Conservation (phyloP, 2,888 invertebrate genomes). For the Phanerotoma sp. region DNA sequence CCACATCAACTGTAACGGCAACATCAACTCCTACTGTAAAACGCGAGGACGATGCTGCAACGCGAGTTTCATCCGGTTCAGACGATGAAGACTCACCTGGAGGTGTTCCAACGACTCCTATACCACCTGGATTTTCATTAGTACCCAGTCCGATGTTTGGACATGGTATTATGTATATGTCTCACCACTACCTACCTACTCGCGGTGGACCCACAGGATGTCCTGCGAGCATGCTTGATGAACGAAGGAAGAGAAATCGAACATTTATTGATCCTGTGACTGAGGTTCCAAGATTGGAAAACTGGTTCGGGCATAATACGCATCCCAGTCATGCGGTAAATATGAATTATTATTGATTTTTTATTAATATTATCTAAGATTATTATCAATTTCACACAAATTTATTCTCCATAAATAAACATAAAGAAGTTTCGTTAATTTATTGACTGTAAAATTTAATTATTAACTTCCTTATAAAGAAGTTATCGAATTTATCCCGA, state of each 20-base stretch:
- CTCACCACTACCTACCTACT: slow-evolving; percentile 77
- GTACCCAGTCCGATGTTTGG: slow-evolving; percentile 87
- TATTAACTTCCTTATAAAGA: too few relatives aligned
- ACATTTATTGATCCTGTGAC: slow-evolving; percentile 99
- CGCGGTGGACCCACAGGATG: slow-evolving; percentile 52
- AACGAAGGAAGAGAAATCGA: slow-evolving; percentile 90
- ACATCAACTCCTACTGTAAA: slow-evolving; percentile 49
- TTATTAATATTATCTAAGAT: slow-evolving; percentile 31
- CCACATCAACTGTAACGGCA: slow-evolving; percentile 32
- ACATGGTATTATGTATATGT: slow-evolving; percentile 90
- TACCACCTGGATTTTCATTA: slow-evolving; percentile 72
- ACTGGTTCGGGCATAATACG: slow-evolving; percentile 97
- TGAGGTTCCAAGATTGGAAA: slow-evolving; percentile 90
- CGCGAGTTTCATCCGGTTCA: slow-evolving; percentile 53
- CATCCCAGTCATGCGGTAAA: slow-evolving; percentile 87
- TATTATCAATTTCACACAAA: not conserved
- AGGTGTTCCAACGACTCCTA: slow-evolving; percentile 59
- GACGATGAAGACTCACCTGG: slow-evolving; percentile 63
- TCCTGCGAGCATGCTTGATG: slow-evolving; percentile 68
- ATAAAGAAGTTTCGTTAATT: too few relatives aligned
- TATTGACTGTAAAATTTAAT: too few relatives aligned
- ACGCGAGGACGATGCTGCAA: slow-evolving; percentile 43
- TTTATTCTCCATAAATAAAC: not conserved
- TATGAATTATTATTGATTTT: slow-evolving; percentile 10
- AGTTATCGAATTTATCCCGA: too few relatives aligned